Conservation (phyloP, 1,140 invertebrate genomes). For the Diplogasteroides magnus region DNA sequence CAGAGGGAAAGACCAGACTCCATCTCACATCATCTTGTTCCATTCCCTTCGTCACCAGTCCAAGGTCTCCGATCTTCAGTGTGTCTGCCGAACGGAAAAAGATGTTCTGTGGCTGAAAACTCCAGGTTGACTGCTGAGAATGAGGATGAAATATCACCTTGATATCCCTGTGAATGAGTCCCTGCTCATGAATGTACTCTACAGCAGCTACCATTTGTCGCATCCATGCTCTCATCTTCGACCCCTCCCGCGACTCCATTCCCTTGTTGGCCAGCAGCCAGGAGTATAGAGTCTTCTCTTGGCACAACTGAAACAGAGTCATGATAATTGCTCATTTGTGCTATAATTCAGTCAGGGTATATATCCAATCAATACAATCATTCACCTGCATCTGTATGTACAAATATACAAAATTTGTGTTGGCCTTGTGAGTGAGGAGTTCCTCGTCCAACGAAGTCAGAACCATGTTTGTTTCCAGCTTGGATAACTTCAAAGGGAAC, state of each 20-base stretch:
- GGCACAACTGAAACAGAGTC: constrained; percentile 65
- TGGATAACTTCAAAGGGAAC: no score
- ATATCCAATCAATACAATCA: not conserved
- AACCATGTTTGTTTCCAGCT: constrained; percentile 12
- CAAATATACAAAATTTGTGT: constrained; percentile 67
- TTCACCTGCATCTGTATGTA: constrained; percentile 88
- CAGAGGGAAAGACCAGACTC: not conserved
- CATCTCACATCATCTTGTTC: constrained; percentile 42
- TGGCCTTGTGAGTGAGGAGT: constrained; percentile 25
- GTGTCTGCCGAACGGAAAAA: constrained; percentile 67
- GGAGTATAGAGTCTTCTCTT: constrained; percentile 77
- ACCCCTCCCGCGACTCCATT: constrained; percentile 9
- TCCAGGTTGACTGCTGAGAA: constrained; percentile 39
- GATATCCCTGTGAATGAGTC: constrained; percentile 86
- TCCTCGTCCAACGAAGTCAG: constrained; percentile 28
- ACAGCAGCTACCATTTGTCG: constrained; percentile 86
- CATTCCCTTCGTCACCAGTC: constrained; percentile 76
- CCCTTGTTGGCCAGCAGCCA: constrained; percentile 65
- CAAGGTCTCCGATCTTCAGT: constrained; percentile 94
- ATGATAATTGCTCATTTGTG: not conserved
- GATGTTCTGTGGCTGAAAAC: constrained; percentile 79
- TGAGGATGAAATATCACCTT: constrained; percentile 64
- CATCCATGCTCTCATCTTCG: constrained; percentile 62
- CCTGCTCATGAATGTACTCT: constrained; percentile 83
- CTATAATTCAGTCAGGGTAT: not conserved